Conservation (phyloP, 2,797 vertebrate species). For the Echiichthys vipera region DNA sequence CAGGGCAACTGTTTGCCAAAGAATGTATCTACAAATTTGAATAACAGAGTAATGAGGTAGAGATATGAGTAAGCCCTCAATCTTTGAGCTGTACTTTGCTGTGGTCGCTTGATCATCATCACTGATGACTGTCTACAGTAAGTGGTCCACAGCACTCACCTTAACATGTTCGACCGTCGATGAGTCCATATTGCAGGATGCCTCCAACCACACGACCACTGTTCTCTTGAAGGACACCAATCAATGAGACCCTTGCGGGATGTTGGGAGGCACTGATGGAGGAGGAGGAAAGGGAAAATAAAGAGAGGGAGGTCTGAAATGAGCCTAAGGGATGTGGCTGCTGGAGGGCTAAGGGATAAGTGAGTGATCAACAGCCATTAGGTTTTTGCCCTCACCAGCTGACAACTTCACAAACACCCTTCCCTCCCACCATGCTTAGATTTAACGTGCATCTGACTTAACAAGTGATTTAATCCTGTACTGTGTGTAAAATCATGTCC, state of each 20-base stretch:
- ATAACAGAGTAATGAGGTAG: conserved; percentile 66
- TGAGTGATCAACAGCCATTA: conserved; percentile 47
- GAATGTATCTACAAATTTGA: conserved; percentile 56
- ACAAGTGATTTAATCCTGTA: conserved; percentile 11
- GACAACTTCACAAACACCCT: conserved; percentile 26
- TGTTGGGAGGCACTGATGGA: conserved; percentile 14
- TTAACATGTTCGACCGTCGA: conserved; percentile 32
- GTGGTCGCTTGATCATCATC: conserved; percentile 36
- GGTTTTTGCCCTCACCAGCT: conserved; percentile 25
- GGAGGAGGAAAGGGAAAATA: conserved; percentile 5
- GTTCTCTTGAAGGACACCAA: conserved; percentile 53
- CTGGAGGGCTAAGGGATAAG: conserved; percentile 51
- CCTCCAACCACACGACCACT: conserved; percentile 37
- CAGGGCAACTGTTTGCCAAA: conserved; percentile 13
- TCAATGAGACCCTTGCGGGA: conserved; percentile 64
- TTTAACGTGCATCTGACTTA: neutral
- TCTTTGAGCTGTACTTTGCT: conserved; percentile 29
- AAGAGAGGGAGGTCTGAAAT: conserved; percentile 18
- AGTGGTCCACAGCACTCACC: conserved; percentile 45
- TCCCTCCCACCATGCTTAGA: neutral
- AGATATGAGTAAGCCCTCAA: conserved; percentile 42
- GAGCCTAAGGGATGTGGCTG: conserved; percentile 33
- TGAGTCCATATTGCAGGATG: conserved; percentile 28
- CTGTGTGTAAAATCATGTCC: neutral
- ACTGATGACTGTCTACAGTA: conserved; percentile 29